Base-by-base conservation (phyloP, 2,113 vertebrate species). In the Mellivora capensis region DNA sequence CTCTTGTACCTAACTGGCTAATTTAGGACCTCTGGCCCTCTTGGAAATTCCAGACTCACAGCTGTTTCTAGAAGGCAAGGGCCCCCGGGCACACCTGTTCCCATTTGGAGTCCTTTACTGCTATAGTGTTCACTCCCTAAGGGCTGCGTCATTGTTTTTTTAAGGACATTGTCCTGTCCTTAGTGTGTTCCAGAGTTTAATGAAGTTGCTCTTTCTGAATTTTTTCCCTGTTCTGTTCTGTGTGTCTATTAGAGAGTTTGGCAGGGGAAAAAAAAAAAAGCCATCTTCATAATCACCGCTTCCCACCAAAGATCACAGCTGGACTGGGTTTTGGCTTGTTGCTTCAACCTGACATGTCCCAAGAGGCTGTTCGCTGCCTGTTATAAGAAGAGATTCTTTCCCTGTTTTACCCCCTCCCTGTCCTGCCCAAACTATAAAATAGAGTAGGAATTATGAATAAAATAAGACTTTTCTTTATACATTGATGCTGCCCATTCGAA, bases 351-450 rank as follows among this genome's bases (percentile, higher is more conserved):
- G 2, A 7, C 34, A 8, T 29, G 17, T 91, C 25, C 61, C 64
- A 61, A n/a, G 54, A 77, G 61, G 18, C 6, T 52, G 3, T 34
- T 90, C 6, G 8, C 80, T 47, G 23, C 44, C 23, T 91, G 59
- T 25, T 15, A 14, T 0, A 31, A 62, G 20, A 25, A 77, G 17
- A 0, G 0, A 2, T 15, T 67, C 11, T 34, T 86, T 18, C 18
- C 23, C 31, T 54, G 6, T 6, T 34, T 0, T 20, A 3, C 8
- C 7, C 8, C 6, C 5, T 3, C 6, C 6, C 9, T 23, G 12
- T 8, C 4, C 20, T 39, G 23, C 21, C 76, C 12, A 62, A 12
- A 52, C 25, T 42, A 34, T 57, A 34, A 20, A 15, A 39, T 57
- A 15, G 12, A 27, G 2, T 5, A 54, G 49, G 11, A 29, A 49